Conservation (phyloP, 1,140 invertebrate genomes). For the Cotesia glomerata region DNA sequence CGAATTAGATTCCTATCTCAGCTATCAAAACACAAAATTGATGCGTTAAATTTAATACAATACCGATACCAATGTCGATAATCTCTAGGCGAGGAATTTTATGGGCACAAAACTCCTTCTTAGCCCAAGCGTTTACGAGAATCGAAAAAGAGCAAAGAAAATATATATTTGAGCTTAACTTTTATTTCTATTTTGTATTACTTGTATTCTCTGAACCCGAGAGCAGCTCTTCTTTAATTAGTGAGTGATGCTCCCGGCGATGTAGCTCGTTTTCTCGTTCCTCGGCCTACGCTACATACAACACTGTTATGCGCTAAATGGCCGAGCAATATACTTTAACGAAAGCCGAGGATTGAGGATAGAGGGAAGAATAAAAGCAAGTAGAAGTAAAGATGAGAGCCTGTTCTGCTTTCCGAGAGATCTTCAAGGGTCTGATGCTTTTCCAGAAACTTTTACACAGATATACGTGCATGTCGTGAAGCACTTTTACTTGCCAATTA, state of each 20-base stretch:
- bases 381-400: too few relatives aligned
- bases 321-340: not conserved
- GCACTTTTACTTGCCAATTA: conserved; percentile 51
- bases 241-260: conserved; percentile 28
- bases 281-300: too few relatives aligned
- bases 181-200: not conserved
- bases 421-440: not conserved
- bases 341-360: not conserved
- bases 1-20: not conserved
- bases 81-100: too few relatives aligned
- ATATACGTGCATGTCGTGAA: conserved; percentile 33
- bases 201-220: not conserved
- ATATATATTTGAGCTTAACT: too few relatives aligned
- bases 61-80: not conserved
- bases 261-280: conserved; percentile 18
- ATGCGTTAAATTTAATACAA: not conserved
- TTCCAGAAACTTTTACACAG: too few relatives aligned
- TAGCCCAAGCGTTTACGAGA: not conserved
- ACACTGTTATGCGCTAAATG: not conserved
- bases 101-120: too few relatives aligned
- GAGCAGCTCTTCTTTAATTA: conserved; percentile 42
- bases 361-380: not conserved
- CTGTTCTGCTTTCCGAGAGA: too few relatives aligned
- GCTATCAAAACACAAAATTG: not conserved
- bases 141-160: not conserved